Percentiles rank a stretch among this genome's conserved stretches.
phyloP scores from a whole-genome alignment of 2,888 invertebrate genomes.

The Drosophila neotestacea region DNA sequence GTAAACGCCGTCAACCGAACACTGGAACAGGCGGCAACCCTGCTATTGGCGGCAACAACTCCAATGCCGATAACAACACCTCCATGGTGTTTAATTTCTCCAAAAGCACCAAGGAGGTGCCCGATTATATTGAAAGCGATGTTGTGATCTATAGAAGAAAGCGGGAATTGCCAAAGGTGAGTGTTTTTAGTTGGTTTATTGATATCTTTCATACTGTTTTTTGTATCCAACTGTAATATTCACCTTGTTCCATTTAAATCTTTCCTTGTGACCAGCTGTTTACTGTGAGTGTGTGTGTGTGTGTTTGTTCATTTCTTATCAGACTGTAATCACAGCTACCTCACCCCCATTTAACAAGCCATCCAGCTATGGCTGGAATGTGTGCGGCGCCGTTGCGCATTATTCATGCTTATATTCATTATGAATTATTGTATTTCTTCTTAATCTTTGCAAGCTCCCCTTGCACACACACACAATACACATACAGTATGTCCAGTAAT shows the following conservation, averaged over 20 bases:
- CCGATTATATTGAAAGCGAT: slow-evolving; percentile 96
- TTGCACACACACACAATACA: slow-evolving; percentile 15
- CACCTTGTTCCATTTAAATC: background rate
- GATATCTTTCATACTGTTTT: too few relatives aligned
- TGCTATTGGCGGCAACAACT: slow-evolving; percentile 42
- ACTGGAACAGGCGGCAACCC: slow-evolving; percentile 26
- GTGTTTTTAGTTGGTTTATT: slow-evolving; percentile 63
- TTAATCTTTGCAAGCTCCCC: slow-evolving; percentile 59
- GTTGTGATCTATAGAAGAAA: slow-evolving; percentile 90
- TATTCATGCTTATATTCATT: slow-evolving; percentile 67
- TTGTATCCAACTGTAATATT: background rate
- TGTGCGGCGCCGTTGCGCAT: slow-evolving; percentile 61
- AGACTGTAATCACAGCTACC: slow-evolving; percentile 17
- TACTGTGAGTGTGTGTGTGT: background rate
- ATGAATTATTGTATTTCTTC: slow-evolving; percentile 58
- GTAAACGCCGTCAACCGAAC: slow-evolving; percentile 73
- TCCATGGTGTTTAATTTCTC: slow-evolving; percentile 95
- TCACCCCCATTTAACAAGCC: background rate
- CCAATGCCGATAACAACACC: slow-evolving; percentile 87
- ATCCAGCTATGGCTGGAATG: slow-evolving; percentile 41
- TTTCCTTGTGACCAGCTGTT: slow-evolving; percentile 32
- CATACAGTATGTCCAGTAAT: background rate
- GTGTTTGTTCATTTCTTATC: slow-evolving; percentile 44
- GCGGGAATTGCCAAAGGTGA: slow-evolving; percentile 91
- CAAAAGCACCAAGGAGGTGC: slow-evolving; percentile 91